phyloP scores from a whole-genome alignment of 2,113 vertebrate species.

The Axis porcinus region DNA sequence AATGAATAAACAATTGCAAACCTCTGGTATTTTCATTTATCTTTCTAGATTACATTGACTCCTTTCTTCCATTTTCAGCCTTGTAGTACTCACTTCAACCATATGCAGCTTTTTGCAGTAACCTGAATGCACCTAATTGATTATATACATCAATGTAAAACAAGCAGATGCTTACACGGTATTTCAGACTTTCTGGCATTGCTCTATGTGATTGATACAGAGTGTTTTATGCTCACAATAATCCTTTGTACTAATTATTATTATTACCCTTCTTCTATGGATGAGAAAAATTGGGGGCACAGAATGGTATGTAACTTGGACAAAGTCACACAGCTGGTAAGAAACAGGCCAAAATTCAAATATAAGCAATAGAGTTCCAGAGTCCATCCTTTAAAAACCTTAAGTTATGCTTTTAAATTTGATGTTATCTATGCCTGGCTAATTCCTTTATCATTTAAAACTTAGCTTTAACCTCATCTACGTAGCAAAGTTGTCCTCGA shows the following conservation, averaged over 20 bases:
- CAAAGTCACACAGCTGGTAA: fast-evolving
- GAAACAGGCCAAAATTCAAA: background rate
- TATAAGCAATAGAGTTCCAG: background rate
- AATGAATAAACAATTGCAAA: background rate
- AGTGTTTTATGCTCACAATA: background rate
- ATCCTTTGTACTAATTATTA: background rate
- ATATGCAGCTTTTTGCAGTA: slow-evolving; percentile 27
- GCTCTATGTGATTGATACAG: background rate
- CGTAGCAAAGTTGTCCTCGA: background rate
- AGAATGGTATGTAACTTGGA: background rate
- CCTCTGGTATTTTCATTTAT: background rate
- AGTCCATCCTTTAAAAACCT: background rate
- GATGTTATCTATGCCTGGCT: background rate
- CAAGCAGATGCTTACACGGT: background rate
- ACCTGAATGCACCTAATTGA: background rate
- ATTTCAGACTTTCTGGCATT: background rate
- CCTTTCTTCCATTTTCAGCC: background rate
- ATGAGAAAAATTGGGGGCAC: background rate
- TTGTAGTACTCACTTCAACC: background rate
- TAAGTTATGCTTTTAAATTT: background rate
- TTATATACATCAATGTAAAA: slow-evolving; percentile 17
- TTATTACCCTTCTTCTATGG: background rate
- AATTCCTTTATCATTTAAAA: background rate
- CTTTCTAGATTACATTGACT: background rate
- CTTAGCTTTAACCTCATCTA: background rate